Base-by-base conservation (phyloP, 2,797 vertebrate species). In the Melanotaenia maccullochi region DNA sequence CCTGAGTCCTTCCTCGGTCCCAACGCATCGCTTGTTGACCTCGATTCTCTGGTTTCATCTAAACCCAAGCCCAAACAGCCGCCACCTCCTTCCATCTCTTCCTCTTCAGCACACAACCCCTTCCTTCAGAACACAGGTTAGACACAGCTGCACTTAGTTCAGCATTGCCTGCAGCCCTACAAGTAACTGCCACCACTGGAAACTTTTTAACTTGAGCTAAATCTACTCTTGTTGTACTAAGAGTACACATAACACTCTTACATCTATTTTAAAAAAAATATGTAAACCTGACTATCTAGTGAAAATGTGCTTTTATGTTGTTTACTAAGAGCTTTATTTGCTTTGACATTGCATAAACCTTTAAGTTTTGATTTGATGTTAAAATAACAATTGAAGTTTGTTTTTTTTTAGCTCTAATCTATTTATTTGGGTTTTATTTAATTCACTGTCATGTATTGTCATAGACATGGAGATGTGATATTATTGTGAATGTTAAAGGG, bases 1-100 rank as follows among this genome's bases (percentile, higher is more conserved):
- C 97, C 97, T 0, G 97, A 97, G 88, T 97, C 97, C 0, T 98
- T 98, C 90, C 93, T 98, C 57, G 97, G 97, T 20, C 96, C 97
- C 79, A 97, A 97, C 0, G 97, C 97, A 1, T 93, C 96, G 0
- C 95, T 98, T 0, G 97, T 97, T n/a, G 97, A 98, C 79, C 93
- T 97, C 25, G 97, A 97, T 88, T 96, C 97, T 0, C 89, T 98
- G 76, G 88, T 98, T 84, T 95, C 95, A 3, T 96, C 96, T 59
- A 95, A 95, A 91, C 94, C 94, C 75, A 96, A 95, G 90, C 90
- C 93, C 72, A 96, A 95, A 83, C 94, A 94, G 87, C 92, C 93
- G 0, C 92, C 93, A 0, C 92, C 95, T 75, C 93, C 95, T 73
- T 93, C 93, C 49, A 92, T 95, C 84, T 92, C 93, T 22, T 90